Percentiles rank a stretch among this genome's conserved stretches.
Conservation (phyloP, 2,888 invertebrate genomes). For the Sesia bembeciformis region DNA sequence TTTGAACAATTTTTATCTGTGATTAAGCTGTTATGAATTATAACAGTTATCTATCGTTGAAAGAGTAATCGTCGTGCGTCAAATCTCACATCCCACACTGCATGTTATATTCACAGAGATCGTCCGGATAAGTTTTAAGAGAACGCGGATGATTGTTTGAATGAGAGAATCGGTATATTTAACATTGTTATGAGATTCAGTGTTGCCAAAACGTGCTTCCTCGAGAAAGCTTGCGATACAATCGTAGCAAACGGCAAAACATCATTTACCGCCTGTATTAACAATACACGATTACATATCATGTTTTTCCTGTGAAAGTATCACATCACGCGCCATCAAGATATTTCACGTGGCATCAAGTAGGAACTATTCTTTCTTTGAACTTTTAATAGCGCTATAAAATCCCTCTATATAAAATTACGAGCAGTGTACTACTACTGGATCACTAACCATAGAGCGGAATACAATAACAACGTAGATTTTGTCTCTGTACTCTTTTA, state of each 20-base stretch:
- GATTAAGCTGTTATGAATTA: no score
- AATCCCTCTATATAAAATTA: neutral
- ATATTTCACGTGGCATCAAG: no score
- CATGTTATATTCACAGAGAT: slow-evolving; percentile 9
- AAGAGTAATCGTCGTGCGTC: slow-evolving; percentile 5
- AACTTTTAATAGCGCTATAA: neutral
- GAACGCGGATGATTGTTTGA: slow-evolving; percentile 22
- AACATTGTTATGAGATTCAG: slow-evolving; percentile 45
- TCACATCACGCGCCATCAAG: neutral
- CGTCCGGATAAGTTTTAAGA: slow-evolving; percentile 19
- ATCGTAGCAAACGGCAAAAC: neutral
- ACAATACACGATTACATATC: neutral
- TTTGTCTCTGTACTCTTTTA: no score
- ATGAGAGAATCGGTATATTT: slow-evolving; percentile 28
- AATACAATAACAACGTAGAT: no score
- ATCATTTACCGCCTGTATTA: neutral
- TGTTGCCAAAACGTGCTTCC: slow-evolving; percentile 57
- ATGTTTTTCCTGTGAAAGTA: neutral
- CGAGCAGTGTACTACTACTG: neutral
- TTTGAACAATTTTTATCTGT: no score
- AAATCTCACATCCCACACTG: slow-evolving; percentile 8
- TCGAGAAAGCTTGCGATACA: neutral
- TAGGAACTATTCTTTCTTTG: neutral
- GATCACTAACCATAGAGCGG: neutral
- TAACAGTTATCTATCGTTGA: no score